Percentiles rank a stretch among this genome's conserved stretches.
Evolutionary conservation across 1,140 invertebrate genomes (phyloP).

Genomic region (Leptinotarsa undecemlineata): DNA sequence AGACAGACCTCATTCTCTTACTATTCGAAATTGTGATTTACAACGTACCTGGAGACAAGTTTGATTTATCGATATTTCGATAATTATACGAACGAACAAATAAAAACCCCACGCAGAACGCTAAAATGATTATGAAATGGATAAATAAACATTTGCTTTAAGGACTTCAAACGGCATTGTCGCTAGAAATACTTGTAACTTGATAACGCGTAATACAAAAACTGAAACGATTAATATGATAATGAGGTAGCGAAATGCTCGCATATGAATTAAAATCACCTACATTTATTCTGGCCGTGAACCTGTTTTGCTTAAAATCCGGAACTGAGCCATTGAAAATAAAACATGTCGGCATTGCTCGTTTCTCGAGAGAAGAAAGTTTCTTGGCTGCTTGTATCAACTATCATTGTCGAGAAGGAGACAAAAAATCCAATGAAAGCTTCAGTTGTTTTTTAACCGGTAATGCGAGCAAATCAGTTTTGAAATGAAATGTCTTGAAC

Average conservation of each 20-base stretch:
- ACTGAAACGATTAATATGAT: constrained; percentile 20
- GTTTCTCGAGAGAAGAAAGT: constrained; percentile 2
- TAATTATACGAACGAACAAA: constrained; percentile 6
- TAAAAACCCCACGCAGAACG: constrained; percentile 3
- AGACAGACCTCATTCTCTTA: not conserved
- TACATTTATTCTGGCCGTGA: constrained; percentile 20
- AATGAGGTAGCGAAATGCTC: constrained; percentile 19
- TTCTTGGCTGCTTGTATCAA: not conserved
- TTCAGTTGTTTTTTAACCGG: too few relatives aligned
- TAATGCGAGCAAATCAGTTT: too few relatives aligned
- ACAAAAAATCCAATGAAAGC: too few relatives aligned
- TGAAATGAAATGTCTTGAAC: too few relatives aligned
- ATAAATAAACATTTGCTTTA: not conserved
- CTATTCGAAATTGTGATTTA: constrained; percentile 3
- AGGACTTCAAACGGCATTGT: not conserved
- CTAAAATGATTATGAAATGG: constrained; percentile 4
- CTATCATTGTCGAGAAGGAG: too few relatives aligned
- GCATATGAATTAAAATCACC: constrained; percentile 23
- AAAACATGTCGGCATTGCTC: not conserved
- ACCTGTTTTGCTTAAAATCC: constrained; percentile 21
- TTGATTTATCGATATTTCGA: constrained; percentile 2
- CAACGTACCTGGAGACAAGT: constrained; percentile 7
- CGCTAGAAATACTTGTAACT: not conserved
- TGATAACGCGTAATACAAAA: constrained; percentile 9
- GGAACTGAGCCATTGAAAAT: constrained; percentile 14